A percentile compares a stretch with the other conserved stretches of the same genome.
These are phyloP conservation scores for Apotomis capreana DNA, from an alignment of 2,888 invertebrate genomes.

Conservation along the genomic window DNA sequence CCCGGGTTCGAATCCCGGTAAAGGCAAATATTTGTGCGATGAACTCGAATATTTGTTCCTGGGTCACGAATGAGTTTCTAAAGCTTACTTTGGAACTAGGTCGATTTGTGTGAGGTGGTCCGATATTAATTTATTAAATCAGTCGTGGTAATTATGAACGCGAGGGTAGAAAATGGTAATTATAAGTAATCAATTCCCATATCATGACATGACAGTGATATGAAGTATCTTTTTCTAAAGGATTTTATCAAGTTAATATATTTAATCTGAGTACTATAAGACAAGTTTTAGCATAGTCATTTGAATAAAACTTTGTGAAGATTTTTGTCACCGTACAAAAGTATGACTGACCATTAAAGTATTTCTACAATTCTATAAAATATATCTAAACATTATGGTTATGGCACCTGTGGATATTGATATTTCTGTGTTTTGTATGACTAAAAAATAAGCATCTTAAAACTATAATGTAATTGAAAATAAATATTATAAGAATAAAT, in stretches of 20 bases:
- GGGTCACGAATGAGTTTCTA: too few relatives aligned
- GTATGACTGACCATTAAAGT: conserved; percentile 32
- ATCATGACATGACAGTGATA: conserved; percentile 27
- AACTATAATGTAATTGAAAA: background rate
- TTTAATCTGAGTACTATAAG: conserved; percentile 8
- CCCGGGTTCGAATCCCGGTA: too few relatives aligned
- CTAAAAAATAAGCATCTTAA: background rate
- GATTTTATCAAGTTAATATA: conserved; percentile 6
- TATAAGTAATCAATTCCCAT: conserved; percentile 24
- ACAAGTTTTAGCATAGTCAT: background rate
- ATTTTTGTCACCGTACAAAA: conserved; percentile 7
- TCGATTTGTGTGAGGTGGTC: too few relatives aligned
- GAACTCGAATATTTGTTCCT: too few relatives aligned
- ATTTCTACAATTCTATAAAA: conserved; percentile 7
- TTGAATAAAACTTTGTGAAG: background rate
- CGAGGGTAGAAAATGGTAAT: background rate
- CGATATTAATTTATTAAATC: too few relatives aligned
- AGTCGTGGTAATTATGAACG: too few relatives aligned
- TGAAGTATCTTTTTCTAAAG: conserved; percentile 11
- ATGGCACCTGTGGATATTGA: conserved; percentile 11
- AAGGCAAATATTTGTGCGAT: too few relatives aligned
- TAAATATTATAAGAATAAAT: background rate
- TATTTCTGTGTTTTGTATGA: conserved; percentile 1
- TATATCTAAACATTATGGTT: background rate
- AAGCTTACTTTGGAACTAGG: too few relatives aligned